Base-by-base conservation (phyloP, 2,888 invertebrate species). In the Laothoe populi region DNA sequence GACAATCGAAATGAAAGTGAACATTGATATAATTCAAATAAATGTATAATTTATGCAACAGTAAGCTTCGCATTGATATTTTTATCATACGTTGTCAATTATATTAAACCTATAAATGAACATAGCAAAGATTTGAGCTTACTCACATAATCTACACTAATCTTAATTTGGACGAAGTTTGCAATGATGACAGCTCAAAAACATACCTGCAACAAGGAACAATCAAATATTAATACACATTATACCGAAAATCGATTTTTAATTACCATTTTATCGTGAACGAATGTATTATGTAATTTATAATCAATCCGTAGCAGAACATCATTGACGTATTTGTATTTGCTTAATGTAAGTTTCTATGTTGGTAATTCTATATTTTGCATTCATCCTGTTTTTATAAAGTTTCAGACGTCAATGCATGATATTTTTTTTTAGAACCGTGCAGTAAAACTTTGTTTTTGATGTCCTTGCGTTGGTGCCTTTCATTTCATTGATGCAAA, bases 121-220 rank as follows among this genome's bases (percentile, higher is more conserved):
- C n/a, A n/a, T n/a, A n/a, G n/a, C n/a, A n/a, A n/a, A n/a, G n/a
- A n/a, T n/a, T n/a, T n/a, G n/a, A n/a, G n/a, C n/a, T n/a, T n/a
- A n/a, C n/a, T n/a, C n/a, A n/a, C n/a, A n/a, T n/a, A n/a, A n/a
- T n/a, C n/a, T n/a, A n/a, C n/a, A n/a, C n/a, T n/a, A n/a, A n/a
- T n/a, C n/a, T n/a, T 2, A 8, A 31, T 31, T 31, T 31, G 31
- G 31, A 31, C 5, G 5, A 26, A 26, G 2, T 23, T 23, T 13
- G 38, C 38, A 38, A 38, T 10, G 5, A 38, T 2, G 38, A 38
- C 13, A 13, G 1, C 13, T 38, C 1, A 38, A 38, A 10, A 4
- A 35, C 53, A 53, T 53, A 53, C 53, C 53, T 53, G 53, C 11
- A 53, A 53, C 53, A 53, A 53, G 11, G 5, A 35, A 31, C 19